Evolutionary conservation across 2,888 invertebrate species (phyloP), one percentile per base, ranked within the genome.

Genomic region (Brachyptera putata): DNA sequence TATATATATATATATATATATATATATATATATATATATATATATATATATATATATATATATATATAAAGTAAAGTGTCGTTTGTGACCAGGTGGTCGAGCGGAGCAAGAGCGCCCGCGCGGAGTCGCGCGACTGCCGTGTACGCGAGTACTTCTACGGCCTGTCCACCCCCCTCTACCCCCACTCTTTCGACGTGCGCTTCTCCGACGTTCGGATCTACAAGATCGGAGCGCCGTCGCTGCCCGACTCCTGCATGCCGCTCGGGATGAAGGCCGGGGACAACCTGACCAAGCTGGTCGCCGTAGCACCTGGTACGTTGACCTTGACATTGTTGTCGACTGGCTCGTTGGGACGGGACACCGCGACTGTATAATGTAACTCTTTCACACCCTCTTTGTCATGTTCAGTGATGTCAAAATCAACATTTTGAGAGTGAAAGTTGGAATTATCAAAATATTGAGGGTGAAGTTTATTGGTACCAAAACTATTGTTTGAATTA

Each of bases 91-190:
- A 89, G 89, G 89, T 95, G 4, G 95, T 95, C 0, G 95, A 95
- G 72, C 79, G 95, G 16, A 89, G 86, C 60, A 80, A 84, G 61
- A 76, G 83, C 18, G 80, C 84, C 59, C 79, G 95, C 43, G 80
- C 79, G 0, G 93, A 95, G 71, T 74, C 82, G 0, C 79, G 95
- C 37, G 95, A 95, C 75, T 80, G 82, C 56, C 80, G 91, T 53
- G 88, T 96, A 4, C 79, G 92, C 37, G 92, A 96, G 76, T 99
- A 98, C 76, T 99, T 98, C 78, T 99, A 99, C 77, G 98, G 98
- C 1, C 63, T 68, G 16, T 74, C 83, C 64, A 84, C 89, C 5
- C 83, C 91, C 1, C 82, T 93, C 63, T 95, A 94, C 77, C 96
- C 96, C 0, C 95, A 95, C 73, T 93, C 93, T 0, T 95, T 95